Percentiles rank a stretch among this genome's conserved stretches.
Evolutionary conservation across 30 jellyfish, hydroid and myxozoan genomes (phyloP).

Genomic region (Hydra vulgaris): DNA sequence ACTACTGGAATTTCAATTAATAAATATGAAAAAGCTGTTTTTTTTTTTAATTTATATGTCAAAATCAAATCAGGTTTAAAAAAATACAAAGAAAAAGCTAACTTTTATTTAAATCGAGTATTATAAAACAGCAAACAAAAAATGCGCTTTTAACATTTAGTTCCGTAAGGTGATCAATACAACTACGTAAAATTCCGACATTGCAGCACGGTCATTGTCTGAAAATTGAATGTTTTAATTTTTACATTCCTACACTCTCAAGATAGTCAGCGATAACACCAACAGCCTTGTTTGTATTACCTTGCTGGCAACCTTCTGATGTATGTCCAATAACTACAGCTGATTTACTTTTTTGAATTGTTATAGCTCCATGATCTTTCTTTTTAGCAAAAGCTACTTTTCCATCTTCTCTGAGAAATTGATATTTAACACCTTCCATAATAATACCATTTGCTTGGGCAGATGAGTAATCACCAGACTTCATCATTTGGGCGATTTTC

Average conservation of each 20-base stretch:
- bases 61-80: neutral
- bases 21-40: neutral
- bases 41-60: too few species aligned
- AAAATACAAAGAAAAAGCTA: too few species aligned
- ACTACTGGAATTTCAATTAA: too few species aligned
- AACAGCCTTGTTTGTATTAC: conserved; percentile 55
- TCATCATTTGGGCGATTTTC: conserved; percentile 27
- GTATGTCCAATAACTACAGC: conserved; percentile 55
- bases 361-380: conserved; percentile 68
- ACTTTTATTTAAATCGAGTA: neutral
- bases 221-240: conserved; percentile 4
- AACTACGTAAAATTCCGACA: neutral
- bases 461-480: neutral
- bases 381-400: conserved; percentile 43
- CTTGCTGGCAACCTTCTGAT: conserved; percentile 72
- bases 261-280: conserved; percentile 37
- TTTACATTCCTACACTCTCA: conserved; percentile 22
- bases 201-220: neutral
- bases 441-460: conserved; percentile 50
- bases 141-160: neutral
- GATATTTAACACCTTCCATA: conserved; percentile 60
- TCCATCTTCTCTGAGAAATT: conserved; percentile 52
- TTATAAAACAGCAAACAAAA: neutral
- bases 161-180: neutral
- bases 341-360: conserved; percentile 39